Base-by-base conservation (phyloP, 2,113 vertebrate genomes). In the Myotis davidii region DNA sequence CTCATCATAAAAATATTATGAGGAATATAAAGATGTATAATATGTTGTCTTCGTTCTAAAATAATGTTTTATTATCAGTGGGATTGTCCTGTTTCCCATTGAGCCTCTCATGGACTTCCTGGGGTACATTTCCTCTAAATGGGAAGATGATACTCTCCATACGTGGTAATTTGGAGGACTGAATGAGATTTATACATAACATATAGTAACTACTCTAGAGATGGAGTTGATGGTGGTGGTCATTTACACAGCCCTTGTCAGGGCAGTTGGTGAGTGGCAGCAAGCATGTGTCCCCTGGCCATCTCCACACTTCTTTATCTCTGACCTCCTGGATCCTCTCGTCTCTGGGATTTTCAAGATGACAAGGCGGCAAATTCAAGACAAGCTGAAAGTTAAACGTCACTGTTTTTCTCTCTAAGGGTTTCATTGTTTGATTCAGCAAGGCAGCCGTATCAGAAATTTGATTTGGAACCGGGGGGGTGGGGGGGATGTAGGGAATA, bases 341-440 rank as follows among this genome's bases (percentile, higher is more conserved):
- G 42, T 3, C 39, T 84, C 1, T 92, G n/a, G 13, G 21, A 39
- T 88, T 87, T 84, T 82, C 42, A 61, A 91, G 42, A 59, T 88
- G 77, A 25, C 12, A 48, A 39, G 7, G 12, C 12, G n/a, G 3
- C 21, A 79, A 81, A 92, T 50, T 69, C 29, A 42, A 72, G 84
- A n/a, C 12, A 88, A 72, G 10, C 18, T 8, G 11, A 13, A 34
- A 27, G 21, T 4, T 54, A 20, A 79, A 86, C 21, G 89, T 25
- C 9, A 52, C 13, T 32, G 64, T 54, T 54, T 59, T 91, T 91
- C 16, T 79, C 14, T 50, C 37, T 56, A 14, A 85, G 23, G 29
- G 21, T 69, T 67, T 95, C 39, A 21, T 64, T 87, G 93, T 54
- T 56, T 65, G 29, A 85, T 27, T 70, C 7, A 74, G n/a, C 45